Evolutionary conservation across 2,888 invertebrate genomes (phyloP), one percentile per base, ranked within the genome.

Genomic region (Pandemis heparana): DNA sequence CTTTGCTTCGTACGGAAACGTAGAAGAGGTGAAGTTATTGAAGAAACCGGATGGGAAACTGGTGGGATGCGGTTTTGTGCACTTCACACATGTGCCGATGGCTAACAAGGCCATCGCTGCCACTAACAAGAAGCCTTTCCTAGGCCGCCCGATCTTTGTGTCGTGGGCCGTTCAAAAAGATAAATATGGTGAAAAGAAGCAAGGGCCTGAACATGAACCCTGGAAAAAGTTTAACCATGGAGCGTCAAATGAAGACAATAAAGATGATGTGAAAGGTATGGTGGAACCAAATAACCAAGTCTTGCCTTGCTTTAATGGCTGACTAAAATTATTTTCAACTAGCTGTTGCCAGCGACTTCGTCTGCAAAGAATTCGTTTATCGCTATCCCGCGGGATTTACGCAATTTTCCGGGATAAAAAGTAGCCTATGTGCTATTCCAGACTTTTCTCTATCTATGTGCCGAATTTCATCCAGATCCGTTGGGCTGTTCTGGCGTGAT

Each of bases 11-110:
- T 97, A 95, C 92, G 98, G 98, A 0, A 95, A 95, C 43, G 95
- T 98, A 2, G 95, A 95, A 76, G 97, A 98, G 81, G 95, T 98
- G 0, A 96, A 96, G 80, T 85, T 98, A 48, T 86, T 97, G n/a
- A 96, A 96, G 80, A 96, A 95, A 77, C 94, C 96, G 0, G 96
- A 97, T 89, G 97, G 97, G 0, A 96, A 96, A 83, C 90, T 97
- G 10, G 96, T 97, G 0, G 99, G 99, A 5, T 98, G 98, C 89
- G 98, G 97, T 4, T 99, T 99, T 89, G 95, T 99, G 3, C 98
- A 99, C 86, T 99, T 96, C 84, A 95, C 95, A 66, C 95, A 95
- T 18, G 95, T 97, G 5, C 96, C 96, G 75, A 96, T 96, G 90
- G 99, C 99, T 8, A 96, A 97, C 16, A 96, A 97, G 83, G 99